Conservation (phyloP, 2,113 vertebrate species). For the Dissostichus mawsoni region DNA sequence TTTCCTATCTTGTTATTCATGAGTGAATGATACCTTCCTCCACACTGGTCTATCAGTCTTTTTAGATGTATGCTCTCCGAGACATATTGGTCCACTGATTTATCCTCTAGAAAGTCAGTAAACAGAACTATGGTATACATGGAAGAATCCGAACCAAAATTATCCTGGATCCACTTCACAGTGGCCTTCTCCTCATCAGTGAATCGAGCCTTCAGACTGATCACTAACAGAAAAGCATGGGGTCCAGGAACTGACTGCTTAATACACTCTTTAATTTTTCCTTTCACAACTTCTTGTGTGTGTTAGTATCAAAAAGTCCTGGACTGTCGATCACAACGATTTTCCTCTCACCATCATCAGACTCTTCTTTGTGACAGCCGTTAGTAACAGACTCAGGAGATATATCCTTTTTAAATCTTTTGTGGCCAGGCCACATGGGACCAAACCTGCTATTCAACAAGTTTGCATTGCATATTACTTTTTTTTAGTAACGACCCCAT, state of each 20-base stretch:
- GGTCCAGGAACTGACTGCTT: conserved; percentile 53
- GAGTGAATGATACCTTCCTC: conserved; percentile 56
- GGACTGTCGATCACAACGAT: conserved; percentile 71
- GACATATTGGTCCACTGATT: conserved; percentile 13
- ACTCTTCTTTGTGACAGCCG: conserved; percentile 7
- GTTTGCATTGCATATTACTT: no score
- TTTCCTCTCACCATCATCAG: background rate
- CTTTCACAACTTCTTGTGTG: background rate
- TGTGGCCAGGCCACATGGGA: no score
- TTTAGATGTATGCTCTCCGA: conserved; percentile 4
- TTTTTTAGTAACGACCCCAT: no score
- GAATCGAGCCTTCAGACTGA: conserved; percentile 48
- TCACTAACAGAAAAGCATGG: conserved; percentile 69
- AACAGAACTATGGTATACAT: conserved; percentile 65
- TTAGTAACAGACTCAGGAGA: background rate
- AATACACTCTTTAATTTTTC: conserved; percentile 54
- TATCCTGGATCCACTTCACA: conserved; percentile 50
- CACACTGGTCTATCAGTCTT: conserved; percentile 12
- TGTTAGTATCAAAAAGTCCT: conserved; percentile 61
- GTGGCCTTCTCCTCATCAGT: conserved; percentile 47
- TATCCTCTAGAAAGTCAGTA: conserved; percentile 49
- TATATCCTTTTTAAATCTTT: conserved; percentile 18
- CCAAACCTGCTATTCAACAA: no score
- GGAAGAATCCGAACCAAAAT: conserved; percentile 14
- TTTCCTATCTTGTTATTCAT: conserved; percentile 13